Evolutionary conservation across 92 coral and sea anemone genomes (phyloP), one percentile per base, ranked within the genome.

Genomic region (Porites rus): DNA sequence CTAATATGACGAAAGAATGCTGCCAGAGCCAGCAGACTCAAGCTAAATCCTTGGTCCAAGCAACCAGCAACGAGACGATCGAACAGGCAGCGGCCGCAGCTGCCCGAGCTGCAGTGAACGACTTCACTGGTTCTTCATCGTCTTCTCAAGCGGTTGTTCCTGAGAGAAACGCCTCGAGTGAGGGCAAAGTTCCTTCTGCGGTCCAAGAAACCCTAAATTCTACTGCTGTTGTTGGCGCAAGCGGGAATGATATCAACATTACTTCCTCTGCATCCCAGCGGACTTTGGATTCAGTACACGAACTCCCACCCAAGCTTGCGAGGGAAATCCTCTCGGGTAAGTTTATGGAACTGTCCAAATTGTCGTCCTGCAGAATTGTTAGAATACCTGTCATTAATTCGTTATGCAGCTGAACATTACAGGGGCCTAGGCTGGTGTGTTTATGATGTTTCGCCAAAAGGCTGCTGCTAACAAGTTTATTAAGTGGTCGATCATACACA

Each of bases 401-500:
- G 87, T 65, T 82, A 87, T 68, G 89, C 85, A 24, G 85, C 89
- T 14, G 24, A 86, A 20, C 50, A 61, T n/a, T 78, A 86, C 46
- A 31, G 79, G 20, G 85, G 90, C 2, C 8, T 86, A 61, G 85
- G 90, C 10, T 86, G 85, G 90, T 86, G 89, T 58, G 51, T 86
- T 1, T 86, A 86, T 38, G 90, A 86, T 28, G 59, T 87, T 87
- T 16, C 60, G 74, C 20, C 59, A 74, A 65, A 89, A 89, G 79
- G 86, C 86, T 20, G 89, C 86, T 46, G 50, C 28, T 12, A 70
- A 72, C 28, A 80, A 65, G 25, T 73, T 80, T 24, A 53, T 71
- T 43, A 43, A 16, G 9, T 51, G 77, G 63, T 51, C 77, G 2
- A 62, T 10, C 17, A 74, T 53, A 1, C 38, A 74, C 28, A 74